Evolutionary conservation across 2,888 invertebrate species (phyloP), one percentile per base, ranked within the genome.

Genomic region (Serrognathus titanus): DNA sequence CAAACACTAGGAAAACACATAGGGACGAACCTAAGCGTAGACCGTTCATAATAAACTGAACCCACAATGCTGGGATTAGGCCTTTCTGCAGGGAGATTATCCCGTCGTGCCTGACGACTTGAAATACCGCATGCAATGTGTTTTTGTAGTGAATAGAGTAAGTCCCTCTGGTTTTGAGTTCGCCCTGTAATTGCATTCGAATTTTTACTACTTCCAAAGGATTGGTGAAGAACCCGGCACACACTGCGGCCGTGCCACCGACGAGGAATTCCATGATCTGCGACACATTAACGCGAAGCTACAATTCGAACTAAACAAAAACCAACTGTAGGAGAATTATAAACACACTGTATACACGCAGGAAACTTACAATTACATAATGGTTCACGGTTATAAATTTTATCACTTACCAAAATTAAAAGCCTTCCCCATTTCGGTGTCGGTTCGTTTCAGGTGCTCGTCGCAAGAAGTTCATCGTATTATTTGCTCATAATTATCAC

Each of bases 201-300:
- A 90, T 94, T 80, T 95, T 95, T 37, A 94, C 77, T 6, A 95
- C 94, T 72, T 95, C 94, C 66, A 94, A 82, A 0, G 94, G 95
- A 77, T 95, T 95, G 60, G 92, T 92, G 70, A 94, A 89, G 70
- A 90, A 81, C 7, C 91, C 89, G 58, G 86, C 85, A 43, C 81
- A 79, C 63, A 82, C 80, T 1, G 84, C 84, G 24, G 82, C 80
- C 36, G 76, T 59, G 10, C 79, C 86, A 16, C 84, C 87, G 41
- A 85, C 66, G 9, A 66, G 56, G 61, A 76, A 74, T 46, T 76
- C 76, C 76, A 76, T 76, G 24, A 3, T 31, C 1, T 31, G 1
- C 6, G 4, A 31, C 7, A 6, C 6, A 31, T 31, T 1, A 31
- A 31, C 24, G 6, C 4, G 24, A 31, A 31, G 6, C 24, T 31